phyloP scores from a whole-genome alignment of 1,140 invertebrate species.

The Drosophila mauritiana region DNA sequence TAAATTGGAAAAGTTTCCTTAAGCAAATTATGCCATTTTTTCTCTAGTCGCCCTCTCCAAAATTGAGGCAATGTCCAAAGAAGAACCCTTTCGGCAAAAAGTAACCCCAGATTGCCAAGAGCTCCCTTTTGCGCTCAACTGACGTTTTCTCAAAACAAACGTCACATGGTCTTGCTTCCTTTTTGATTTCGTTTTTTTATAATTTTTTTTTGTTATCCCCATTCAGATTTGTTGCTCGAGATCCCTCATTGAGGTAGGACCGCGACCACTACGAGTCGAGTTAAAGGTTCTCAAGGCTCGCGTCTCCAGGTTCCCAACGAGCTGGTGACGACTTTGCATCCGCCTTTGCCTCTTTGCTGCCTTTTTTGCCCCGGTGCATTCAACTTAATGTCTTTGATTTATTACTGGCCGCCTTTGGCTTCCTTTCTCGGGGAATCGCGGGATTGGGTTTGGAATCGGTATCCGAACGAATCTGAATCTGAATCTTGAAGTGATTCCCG shows the following conservation, averaged over 20 bases:
- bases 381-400: conserved; percentile 82
- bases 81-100: conserved; percentile 17
- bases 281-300: conserved; percentile 63
- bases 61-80: conserved; percentile 19
- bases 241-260: conserved; percentile 79
- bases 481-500: conserved; percentile 2
- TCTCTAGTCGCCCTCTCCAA: conserved; percentile 25
- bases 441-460: conserved; percentile 12
- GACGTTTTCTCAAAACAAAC: conserved; percentile 70
- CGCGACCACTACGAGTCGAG: neutral
- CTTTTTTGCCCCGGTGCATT: conserved; percentile 60
- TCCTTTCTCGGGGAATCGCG: conserved; percentile 44
- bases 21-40: conserved; percentile 80
- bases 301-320: conserved; percentile 62
- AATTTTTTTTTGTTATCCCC: conserved; percentile 24
- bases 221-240: conserved; percentile 67
- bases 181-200: conserved; percentile 7
- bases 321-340: conserved; percentile 76
- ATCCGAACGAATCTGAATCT: conserved; percentile 13
- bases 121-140: conserved; percentile 64
- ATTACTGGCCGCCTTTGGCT: conserved; percentile 58
- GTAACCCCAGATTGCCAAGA: neutral
- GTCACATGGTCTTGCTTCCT: conserved; percentile 42
- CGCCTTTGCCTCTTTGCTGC: conserved; percentile 38
- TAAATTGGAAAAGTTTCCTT: conserved; percentile 83